phyloP scores from a whole-genome alignment of 2,888 invertebrate species.

The Tachina grossa region DNA sequence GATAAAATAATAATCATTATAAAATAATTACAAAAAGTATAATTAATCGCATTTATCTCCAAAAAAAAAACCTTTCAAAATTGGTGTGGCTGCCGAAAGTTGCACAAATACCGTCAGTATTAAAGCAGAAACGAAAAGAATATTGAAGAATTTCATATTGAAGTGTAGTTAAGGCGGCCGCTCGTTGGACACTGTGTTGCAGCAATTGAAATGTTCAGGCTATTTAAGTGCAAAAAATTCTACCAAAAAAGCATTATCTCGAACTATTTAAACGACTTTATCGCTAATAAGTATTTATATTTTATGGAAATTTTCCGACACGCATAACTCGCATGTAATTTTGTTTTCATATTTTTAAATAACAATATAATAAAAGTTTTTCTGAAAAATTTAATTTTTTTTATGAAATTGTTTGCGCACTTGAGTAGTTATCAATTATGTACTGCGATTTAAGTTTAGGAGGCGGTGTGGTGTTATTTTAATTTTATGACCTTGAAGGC shows the following conservation, averaged over 20 bases:
- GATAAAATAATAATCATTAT: neutral
- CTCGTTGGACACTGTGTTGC: neutral
- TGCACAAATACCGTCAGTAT: neutral
- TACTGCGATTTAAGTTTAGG: too few species aligned
- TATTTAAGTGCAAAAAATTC: neutral
- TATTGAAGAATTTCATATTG: slow-evolving; percentile 15
- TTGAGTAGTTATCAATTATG: too few species aligned
- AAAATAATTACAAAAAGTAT: neutral
- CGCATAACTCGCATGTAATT: neutral
- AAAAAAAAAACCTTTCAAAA: neutral
- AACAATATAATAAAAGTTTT: neutral
- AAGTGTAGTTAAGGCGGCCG: neutral
- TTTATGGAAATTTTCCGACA: neutral
- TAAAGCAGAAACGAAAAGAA: neutral
- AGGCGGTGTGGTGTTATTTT: neutral
- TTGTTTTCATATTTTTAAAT: neutral
- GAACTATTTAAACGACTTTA: neutral
- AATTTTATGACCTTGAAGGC: neutral
- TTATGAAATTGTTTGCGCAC: too few species aligned
- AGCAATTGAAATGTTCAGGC: neutral
- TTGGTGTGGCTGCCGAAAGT: neutral
- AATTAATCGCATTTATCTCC: neutral
- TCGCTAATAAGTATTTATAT: neutral
- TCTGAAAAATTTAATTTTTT: neutral
- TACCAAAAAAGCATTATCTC: neutral